Conservation (phyloP, 2,113 vertebrate species). For the Leptobrachium leishanense region DNA sequence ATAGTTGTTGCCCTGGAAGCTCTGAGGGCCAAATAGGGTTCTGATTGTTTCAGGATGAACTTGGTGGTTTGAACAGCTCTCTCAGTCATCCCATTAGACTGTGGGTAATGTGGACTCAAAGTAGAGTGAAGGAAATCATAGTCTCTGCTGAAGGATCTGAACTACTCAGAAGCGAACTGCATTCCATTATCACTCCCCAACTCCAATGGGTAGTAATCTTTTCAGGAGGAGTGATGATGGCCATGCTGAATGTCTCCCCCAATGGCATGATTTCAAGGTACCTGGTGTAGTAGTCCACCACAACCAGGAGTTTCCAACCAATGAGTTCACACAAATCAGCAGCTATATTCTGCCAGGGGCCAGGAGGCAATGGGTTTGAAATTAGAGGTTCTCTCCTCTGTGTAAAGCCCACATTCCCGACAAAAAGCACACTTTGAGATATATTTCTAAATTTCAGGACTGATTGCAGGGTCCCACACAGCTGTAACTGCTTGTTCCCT, state of each 20-base stretch:
- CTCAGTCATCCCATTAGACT: neutral
- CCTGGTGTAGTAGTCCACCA: neutral
- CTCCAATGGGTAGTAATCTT: neutral
- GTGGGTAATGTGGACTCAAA: constrained; percentile 11
- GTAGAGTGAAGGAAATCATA: constrained; percentile 41
- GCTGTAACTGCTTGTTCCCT: too few species aligned
- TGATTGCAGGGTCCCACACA: too few species aligned
- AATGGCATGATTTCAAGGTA: neutral
- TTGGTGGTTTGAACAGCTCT: neutral
- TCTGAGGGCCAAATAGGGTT: neutral
- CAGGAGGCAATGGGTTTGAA: neutral
- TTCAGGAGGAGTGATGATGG: neutral
- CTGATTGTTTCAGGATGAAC: neutral
- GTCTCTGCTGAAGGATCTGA: constrained; percentile 12
- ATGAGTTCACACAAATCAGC: neutral
- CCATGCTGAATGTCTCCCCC: neutral
- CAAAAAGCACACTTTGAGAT: neutral
- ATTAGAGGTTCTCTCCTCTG: too few species aligned
- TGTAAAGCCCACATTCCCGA: neutral
- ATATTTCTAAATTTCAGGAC: neutral
- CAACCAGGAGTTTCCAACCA: neutral
- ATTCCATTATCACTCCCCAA: constrained; percentile 39
- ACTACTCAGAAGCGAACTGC: constrained; percentile 34
- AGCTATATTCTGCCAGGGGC: constrained; percentile 1
- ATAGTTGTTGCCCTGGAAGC: neutral